These are phyloP conservation scores for Hemicentrotus pulcherrimus DNA, from an alignment of 35 echinoderm and acorn worm genomes.

Conservation along the genomic window DNA sequence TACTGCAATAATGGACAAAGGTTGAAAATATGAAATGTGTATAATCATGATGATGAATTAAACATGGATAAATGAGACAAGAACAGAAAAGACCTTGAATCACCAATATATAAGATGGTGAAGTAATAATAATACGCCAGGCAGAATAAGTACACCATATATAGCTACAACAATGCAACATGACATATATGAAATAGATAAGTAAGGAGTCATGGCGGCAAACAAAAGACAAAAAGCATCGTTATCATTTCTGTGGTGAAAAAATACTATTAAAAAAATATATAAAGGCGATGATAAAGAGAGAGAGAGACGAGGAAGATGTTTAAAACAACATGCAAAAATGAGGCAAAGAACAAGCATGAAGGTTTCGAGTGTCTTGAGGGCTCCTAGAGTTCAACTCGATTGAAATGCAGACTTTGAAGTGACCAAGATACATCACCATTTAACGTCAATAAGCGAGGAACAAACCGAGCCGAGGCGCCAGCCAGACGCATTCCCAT, in stretches of 20 bases:
- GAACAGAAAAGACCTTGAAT: no score
- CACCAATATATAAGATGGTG: no score
- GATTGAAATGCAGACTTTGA: not conserved
- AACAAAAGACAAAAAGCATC: not conserved
- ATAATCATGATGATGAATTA: no score
- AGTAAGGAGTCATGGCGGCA: not conserved
- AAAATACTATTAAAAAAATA: not conserved
- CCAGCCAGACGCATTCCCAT: constrained; percentile 17
- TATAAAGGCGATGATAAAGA: not conserved
- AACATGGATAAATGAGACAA: no score
- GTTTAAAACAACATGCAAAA: not conserved
- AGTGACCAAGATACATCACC: not conserved
- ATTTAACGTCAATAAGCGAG: constrained; percentile 12
- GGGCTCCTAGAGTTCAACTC: not conserved
- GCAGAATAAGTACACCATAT: no score
- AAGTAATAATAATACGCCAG: no score
- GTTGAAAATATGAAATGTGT: no score
- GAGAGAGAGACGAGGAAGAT: not conserved
- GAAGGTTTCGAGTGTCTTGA: not conserved
- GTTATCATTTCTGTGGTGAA: not conserved
- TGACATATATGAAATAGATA: not conserved
- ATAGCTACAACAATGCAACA: no score
- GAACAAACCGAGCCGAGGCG: constrained; percentile 22
- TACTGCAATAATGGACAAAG: no score
- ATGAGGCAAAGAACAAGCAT: not conserved